Percentiles rank a stretch among this genome's conserved stretches.
These are phyloP conservation scores for Coecobrya sp. DNA, from an alignment of 2,888 invertebrate species.

Conservation along the genomic window DNA sequence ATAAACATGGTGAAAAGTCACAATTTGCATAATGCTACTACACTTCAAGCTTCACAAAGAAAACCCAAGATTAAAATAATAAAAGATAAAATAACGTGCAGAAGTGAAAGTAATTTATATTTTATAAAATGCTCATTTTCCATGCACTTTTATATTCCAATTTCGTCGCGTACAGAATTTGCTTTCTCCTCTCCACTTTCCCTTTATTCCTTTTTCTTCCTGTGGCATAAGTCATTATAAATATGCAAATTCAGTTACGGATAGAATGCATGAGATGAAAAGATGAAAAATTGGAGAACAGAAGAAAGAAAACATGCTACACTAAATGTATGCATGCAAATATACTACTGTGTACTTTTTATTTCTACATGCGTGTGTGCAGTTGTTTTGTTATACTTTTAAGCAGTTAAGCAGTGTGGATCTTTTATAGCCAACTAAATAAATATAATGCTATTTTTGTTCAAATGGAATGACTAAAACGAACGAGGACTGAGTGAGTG, in stretches of 20 bases:
- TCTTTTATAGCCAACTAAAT: slow-evolving; percentile 40
- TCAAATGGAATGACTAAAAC: not conserved
- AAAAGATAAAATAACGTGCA: not conserved
- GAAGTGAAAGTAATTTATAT: slow-evolving; percentile 62
- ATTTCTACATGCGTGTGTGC: slow-evolving; percentile 14
- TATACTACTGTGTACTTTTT: not conserved
- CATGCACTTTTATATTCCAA: slow-evolving; percentile 74
- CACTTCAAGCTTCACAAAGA: slow-evolving; percentile 8
- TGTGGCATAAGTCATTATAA: slow-evolving; percentile 76
- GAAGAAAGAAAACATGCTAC: slow-evolving; percentile 31
- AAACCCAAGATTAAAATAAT: not conserved
- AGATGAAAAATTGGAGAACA: slow-evolving; percentile 57
- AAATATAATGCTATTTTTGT: slow-evolving; percentile 37
- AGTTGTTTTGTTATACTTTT: not conserved
- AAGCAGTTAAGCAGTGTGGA: slow-evolving; percentile 7
- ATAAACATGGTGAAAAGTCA: slow-evolving; percentile 52
- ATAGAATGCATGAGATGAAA: slow-evolving; percentile 62
- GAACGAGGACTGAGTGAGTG: slow-evolving; percentile 29
- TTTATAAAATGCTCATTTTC: slow-evolving; percentile 69
- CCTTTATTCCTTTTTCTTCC: slow-evolving; percentile 6
- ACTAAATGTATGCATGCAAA: not conserved
- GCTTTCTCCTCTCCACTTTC: slow-evolving; percentile 25
- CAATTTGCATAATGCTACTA: slow-evolving; percentile 67
- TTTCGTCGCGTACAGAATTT: slow-evolving; percentile 32
- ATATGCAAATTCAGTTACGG: slow-evolving; percentile 74